Base-by-base conservation (phyloP, 2,888 invertebrate genomes). In the Acrobasis repandana region DNA sequence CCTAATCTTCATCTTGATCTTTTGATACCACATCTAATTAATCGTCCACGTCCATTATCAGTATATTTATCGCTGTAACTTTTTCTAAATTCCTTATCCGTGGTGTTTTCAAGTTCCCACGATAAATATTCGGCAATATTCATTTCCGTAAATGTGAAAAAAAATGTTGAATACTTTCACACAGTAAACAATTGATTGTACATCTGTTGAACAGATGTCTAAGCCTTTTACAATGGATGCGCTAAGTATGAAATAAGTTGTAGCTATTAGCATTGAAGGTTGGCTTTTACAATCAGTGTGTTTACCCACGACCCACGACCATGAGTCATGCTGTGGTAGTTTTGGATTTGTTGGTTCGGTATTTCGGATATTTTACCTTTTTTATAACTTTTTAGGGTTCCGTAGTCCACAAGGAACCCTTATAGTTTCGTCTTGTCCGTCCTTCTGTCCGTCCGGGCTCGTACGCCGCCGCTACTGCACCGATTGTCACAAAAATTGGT, bases 151-250 rank as follows among this genome's bases (percentile, higher is more conserved):
- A 56, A 28, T 50, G 50, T 28, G 18, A 50, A 18, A 50, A 11
- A 50, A 18, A 50, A 11, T 5, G 1, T 50, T 50, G 14, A 50
- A 50, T 20, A 20, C 20, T 50, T 50, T 50, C 50, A 28, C 50
- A 50, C 50, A 20, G 50, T 16, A 50, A 50, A 50, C 56, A 56
- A 56, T 56, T 3, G 56, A 28, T 10, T 6, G 28, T 46, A 9
- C 56, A 56, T 56, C 56, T 56, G 56, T 43, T 28, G 10, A n/a
- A 43, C 56, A 56, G 56, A 56, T 56, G 56, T 56, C 43, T 46
- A 56, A 47, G 20, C 4, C 56, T 16, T 28, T 47, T 33, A 46
- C 28, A 56, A 33, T 47, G 15, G n/a, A 15, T 10, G 11, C 16
- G 52, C 52, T 36, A 52, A 52, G 16, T 52, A 36, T 5, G 11